Evolutionary conservation across 2,797 vertebrate species (phyloP).

Genomic region (Acrossocheilus wenchowensis): DNA sequence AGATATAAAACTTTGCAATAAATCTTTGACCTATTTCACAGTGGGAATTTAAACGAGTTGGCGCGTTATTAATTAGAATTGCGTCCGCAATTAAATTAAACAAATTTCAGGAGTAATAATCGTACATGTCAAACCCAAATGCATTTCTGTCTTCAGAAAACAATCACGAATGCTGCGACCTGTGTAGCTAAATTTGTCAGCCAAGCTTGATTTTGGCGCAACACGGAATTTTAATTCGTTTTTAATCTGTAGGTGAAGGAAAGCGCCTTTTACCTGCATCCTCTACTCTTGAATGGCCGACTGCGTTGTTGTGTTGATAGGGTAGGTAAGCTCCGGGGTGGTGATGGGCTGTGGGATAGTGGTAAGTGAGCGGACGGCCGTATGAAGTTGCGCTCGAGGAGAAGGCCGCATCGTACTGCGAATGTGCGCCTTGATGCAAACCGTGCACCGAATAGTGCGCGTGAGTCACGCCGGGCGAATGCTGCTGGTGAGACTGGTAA

Average conservation of each 20-base stretch:
- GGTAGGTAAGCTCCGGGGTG: slow-evolving; percentile 80
- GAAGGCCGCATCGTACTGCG: slow-evolving; percentile 81
- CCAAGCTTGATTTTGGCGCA: neutral
- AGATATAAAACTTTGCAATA: neutral
- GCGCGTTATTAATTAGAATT: neutral
- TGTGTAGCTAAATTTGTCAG: neutral
- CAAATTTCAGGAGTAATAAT: neutral
- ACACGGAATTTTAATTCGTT: neutral
- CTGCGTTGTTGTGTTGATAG: slow-evolving; percentile 77
- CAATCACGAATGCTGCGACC: neutral
- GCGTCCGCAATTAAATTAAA: neutral
- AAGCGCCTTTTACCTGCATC: slow-evolving; percentile 77
- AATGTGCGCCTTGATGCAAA: slow-evolving; percentile 75
- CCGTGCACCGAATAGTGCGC: slow-evolving; percentile 82
- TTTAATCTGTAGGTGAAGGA: neutral
- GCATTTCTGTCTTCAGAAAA: neutral
- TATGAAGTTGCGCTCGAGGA: slow-evolving; percentile 73
- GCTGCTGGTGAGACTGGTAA: slow-evolving; percentile 78
- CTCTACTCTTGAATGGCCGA: slow-evolving; percentile 75
- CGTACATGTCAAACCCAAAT: neutral
- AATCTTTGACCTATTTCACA: neutral
- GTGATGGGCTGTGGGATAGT: slow-evolving; percentile 78
- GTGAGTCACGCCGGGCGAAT: slow-evolving; percentile 76
- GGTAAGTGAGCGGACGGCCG: slow-evolving; percentile 80
- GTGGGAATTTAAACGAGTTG: neutral